phyloP scores from a whole-genome alignment of 2,113 vertebrate species.

The Pipra filicauda region DNA sequence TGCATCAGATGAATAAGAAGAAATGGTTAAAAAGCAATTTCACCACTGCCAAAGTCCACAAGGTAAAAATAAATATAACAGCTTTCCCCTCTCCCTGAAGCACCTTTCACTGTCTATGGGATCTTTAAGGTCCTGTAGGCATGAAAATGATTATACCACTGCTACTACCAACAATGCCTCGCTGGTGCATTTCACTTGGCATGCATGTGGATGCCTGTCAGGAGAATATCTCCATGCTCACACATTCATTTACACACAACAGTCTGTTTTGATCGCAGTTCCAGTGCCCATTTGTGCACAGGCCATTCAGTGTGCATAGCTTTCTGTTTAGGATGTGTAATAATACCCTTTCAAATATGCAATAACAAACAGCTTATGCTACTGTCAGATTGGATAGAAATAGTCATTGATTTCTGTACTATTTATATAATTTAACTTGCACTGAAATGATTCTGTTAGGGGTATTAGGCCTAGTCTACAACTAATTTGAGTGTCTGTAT shows the following conservation, averaged over 20 bases:
- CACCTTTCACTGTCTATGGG: neutral
- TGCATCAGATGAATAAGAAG: conserved; percentile 56
- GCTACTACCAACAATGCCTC: conserved; percentile 19
- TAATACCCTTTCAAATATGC: neutral
- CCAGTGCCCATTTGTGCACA: conserved; percentile 15
- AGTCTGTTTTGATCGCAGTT: conserved; percentile 27
- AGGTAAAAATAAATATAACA: conserved; percentile 7
- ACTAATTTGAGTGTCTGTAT: neutral
- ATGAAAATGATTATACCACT: conserved; percentile 20
- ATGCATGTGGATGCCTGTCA: neutral
- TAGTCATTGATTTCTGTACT: neutral
- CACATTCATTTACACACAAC: conserved; percentile 37
- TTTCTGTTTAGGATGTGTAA: conserved; percentile 22
- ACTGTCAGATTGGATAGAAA: neutral
- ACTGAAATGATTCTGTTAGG: neutral
- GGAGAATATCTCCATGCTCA: conserved; percentile 31
- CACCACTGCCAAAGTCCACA: conserved; percentile 10
- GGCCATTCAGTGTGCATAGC: neutral
- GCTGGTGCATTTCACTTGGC: conserved; percentile 7
- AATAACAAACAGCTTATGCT: neutral
- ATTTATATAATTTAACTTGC: neutral
- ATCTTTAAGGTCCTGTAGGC: conserved; percentile 33
- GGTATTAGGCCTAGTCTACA: neutral
- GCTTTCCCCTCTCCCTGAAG: neutral
- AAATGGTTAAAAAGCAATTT: conserved; percentile 69